Percentiles rank a stretch among this genome's conserved stretches.
Conservation (phyloP, 37 sponge, comb jelly and placozoan species). For the Oopsacas minuta region DNA sequence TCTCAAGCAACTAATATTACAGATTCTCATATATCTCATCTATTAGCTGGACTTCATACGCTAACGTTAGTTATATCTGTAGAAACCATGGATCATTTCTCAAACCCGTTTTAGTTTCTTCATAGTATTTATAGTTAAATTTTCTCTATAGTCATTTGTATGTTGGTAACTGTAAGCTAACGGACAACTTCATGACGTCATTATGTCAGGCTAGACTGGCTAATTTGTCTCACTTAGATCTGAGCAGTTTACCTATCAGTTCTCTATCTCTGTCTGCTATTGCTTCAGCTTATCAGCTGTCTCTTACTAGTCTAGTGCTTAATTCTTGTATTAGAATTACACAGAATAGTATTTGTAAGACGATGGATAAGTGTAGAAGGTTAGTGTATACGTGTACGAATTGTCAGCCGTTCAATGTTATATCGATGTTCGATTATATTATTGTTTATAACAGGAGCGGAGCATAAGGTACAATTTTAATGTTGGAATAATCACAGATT, state of each 20-base stretch:
- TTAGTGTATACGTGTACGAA: too few relatives aligned
- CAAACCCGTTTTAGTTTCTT: neutral
- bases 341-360: neutral
- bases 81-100: neutral
- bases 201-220: neutral
- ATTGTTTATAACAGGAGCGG: too few relatives aligned
- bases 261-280: neutral
- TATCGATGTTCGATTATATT: too few relatives aligned
- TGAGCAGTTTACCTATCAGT: neutral
- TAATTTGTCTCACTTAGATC: neutral
- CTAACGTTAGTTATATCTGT: too few relatives aligned
- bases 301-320: neutral
- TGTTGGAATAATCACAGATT: too few relatives aligned
- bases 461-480: too few relatives aligned
- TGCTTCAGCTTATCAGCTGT: neutral
- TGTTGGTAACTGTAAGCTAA: neutral
- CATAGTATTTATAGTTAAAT: neutral
- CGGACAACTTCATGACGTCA: neutral
- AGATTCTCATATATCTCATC: neutral
- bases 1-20: neutral
- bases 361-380: neutral
- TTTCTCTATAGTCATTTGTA: neutral
- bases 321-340: neutral
- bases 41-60: too few relatives aligned
- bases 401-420: too few relatives aligned